These are phyloP conservation scores for Leptopilina clavipes DNA, from an alignment of 1,140 invertebrate species.

Conservation along the genomic window DNA sequence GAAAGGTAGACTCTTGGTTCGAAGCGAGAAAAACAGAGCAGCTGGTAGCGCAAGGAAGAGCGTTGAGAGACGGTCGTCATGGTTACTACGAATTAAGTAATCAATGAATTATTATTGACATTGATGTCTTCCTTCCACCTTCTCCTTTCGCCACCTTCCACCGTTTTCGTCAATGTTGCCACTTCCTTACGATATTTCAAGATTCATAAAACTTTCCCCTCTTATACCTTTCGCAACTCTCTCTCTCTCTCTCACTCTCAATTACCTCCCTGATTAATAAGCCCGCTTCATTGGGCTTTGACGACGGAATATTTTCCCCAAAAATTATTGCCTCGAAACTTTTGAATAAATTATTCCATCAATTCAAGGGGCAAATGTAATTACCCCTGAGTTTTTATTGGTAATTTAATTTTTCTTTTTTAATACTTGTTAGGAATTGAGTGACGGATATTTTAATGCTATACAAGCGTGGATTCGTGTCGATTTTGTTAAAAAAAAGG, in stretches of 20 bases:
- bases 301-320: conserved; percentile 52
- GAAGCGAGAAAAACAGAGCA: conserved; percentile 69
- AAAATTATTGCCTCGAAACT: conserved; percentile 45
- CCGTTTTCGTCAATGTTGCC: conserved; percentile 39
- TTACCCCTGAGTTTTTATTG: background rate
- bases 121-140: conserved; percentile 70
- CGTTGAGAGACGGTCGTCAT: conserved; percentile 67
- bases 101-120: conserved; percentile 76
- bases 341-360: conserved; percentile 14
- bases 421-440: too few species aligned
- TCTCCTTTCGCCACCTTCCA: conserved; percentile 54
- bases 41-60: conserved; percentile 55
- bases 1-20: conserved; percentile 55
- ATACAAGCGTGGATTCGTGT: too few species aligned
- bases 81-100: conserved; percentile 74
- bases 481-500: too few species aligned
- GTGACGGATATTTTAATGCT: too few species aligned
- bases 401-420: conserved; percentile 18
- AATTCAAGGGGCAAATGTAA: conserved; percentile 1
- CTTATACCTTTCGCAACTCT: conserved; percentile 38
- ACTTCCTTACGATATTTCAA: conserved; percentile 66
- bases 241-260: conserved; percentile 48
- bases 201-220: conserved; percentile 65
- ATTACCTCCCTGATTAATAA: conserved; percentile 68
- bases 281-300: conserved; percentile 63